These are phyloP conservation scores for Carterocephalus palaemon DNA, from an alignment of 2,888 invertebrate species.

Conservation along the genomic window DNA sequence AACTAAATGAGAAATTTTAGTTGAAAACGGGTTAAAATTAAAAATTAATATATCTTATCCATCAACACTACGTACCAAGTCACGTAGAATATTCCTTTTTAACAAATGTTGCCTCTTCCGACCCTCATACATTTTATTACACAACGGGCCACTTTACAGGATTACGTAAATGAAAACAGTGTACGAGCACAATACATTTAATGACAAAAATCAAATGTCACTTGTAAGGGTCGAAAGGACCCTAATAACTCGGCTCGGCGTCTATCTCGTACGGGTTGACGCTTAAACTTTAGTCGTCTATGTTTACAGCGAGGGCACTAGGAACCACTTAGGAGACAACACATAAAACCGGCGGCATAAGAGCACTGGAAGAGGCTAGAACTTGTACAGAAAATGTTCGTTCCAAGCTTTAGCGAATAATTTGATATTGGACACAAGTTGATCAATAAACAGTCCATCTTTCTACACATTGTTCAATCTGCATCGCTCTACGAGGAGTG, in stretches of 20 bases:
- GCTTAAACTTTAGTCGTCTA: conserved; percentile 62
- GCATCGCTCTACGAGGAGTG: too few relatives aligned
- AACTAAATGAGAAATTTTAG: too few relatives aligned
- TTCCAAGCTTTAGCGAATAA: conserved; percentile 17
- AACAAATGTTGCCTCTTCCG: conserved; percentile 1
- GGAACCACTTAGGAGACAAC: conserved; percentile 56
- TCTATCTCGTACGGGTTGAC: conserved; percentile 58
- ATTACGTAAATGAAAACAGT: conserved; percentile 30
- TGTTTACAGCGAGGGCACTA: conserved; percentile 58
- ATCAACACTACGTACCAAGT: background rate
- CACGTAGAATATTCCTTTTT: background rate
- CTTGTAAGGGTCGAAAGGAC: conserved; percentile 46
- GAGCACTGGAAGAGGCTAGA: conserved; percentile 43
- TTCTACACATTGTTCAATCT: too few relatives aligned
- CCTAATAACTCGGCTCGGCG: conserved; percentile 59
- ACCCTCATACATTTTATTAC: conserved; percentile 20
- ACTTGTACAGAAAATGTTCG: background rate
- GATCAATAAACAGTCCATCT: too few relatives aligned
- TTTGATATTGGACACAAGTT: too few relatives aligned
- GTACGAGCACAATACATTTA: conserved; percentile 29
- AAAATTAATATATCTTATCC: too few relatives aligned
- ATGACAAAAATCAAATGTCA: conserved; percentile 53
- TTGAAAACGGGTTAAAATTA: too few relatives aligned
- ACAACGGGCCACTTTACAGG: conserved; percentile 18
- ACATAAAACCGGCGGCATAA: conserved; percentile 49